phyloP scores from a whole-genome alignment of 2,113 vertebrate genomes.

The Carassius gibelio region DNA sequence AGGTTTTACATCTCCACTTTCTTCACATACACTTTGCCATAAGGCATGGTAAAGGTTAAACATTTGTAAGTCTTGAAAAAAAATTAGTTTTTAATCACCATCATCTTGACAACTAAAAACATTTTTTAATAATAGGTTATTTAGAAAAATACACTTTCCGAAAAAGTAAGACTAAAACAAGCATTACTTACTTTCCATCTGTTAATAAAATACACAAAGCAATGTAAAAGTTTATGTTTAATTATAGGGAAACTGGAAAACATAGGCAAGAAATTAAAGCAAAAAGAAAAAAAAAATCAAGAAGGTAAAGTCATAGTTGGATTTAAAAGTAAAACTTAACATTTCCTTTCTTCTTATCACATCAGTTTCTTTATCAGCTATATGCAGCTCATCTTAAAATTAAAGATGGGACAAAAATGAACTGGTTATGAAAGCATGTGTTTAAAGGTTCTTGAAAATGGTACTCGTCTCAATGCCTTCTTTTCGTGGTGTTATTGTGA shows the following conservation, averaged over 20 bases:
- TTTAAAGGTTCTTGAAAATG: conserved; percentile 19
- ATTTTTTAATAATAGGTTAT: too few species aligned
- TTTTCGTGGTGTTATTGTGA: conserved; percentile 60
- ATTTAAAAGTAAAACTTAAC: conserved; percentile 5
- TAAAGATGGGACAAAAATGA: conserved; percentile 30
- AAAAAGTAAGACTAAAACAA: background rate
- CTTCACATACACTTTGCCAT: background rate
- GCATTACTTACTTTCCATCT: background rate
- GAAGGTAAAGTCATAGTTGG: background rate
- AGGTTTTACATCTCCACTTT: background rate
- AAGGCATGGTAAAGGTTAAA: background rate
- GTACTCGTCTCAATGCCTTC: background rate
- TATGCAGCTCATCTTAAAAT: conserved; percentile 29
- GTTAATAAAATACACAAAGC: conserved; percentile 10
- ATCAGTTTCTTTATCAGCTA: conserved; percentile 9
- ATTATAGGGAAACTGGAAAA: conserved; percentile 25
- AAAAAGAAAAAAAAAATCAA: background rate
- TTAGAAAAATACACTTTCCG: background rate
- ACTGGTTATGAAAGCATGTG: conserved; percentile 45
- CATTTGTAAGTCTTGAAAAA: too few species aligned
- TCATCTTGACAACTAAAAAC: too few species aligned
- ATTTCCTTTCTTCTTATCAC: background rate
- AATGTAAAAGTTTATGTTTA: conserved; percentile 33
- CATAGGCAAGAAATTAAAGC: background rate
- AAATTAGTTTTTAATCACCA: too few species aligned